Evolutionary conservation across 2,113 vertebrate species (phyloP).

Genomic region (Microtus ochrogaster): DNA sequence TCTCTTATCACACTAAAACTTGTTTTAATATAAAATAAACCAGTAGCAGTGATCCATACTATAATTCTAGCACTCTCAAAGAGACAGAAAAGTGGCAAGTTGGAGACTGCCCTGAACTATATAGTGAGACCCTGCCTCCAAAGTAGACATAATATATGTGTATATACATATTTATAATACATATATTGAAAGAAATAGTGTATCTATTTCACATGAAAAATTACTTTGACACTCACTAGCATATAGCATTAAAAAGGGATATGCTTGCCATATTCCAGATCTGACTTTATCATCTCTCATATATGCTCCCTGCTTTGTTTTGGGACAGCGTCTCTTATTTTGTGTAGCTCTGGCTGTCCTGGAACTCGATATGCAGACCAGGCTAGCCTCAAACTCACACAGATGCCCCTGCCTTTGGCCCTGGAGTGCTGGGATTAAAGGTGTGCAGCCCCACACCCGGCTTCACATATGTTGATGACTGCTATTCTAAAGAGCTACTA

Average conservation of each 20-base stretch:
- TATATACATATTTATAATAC: background rate
- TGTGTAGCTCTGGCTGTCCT: background rate
- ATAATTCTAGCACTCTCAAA: background rate
- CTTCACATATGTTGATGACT: background rate
- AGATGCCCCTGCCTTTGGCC: background rate
- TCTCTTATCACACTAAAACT: slow-evolving; percentile 39
- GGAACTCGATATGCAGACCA: background rate
- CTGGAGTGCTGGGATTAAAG: background rate
- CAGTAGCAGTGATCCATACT: background rate
- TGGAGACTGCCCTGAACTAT: background rate
- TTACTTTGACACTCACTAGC: background rate
- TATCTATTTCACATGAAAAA: slow-evolving; percentile 6
- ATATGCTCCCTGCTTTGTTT: background rate
- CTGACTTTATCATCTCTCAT: slow-evolving; percentile 25
- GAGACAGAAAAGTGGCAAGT: background rate
- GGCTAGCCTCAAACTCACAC: background rate
- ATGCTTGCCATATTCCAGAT: slow-evolving; percentile 21
- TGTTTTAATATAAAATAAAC: slow-evolving; percentile 3
- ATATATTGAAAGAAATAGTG: background rate
- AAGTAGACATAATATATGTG: background rate
- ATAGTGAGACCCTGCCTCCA: background rate
- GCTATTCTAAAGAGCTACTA: background rate
- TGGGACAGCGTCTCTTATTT: background rate
- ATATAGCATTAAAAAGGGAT: background rate
- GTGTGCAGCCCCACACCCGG: background rate